Evolutionary conservation across 2,888 invertebrate species (phyloP).

Genomic region (Cryptops parisi): DNA sequence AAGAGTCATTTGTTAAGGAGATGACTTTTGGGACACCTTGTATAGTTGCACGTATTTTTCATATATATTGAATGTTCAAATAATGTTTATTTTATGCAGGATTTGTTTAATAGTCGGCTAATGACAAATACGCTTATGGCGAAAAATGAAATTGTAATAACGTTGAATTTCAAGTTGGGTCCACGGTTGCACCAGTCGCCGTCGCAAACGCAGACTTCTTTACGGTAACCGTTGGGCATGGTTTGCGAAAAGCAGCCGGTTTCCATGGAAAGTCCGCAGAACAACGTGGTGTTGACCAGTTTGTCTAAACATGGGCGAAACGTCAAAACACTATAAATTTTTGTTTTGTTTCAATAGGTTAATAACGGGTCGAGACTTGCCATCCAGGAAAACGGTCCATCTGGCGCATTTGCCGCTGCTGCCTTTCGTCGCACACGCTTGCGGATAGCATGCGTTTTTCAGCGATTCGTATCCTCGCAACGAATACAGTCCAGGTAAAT

Average conservation of each 20-base stretch:
- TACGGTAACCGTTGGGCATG: not conserved
- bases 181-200: conserved; percentile 8
- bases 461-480: not conserved
- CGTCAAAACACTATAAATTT: too few relatives aligned
- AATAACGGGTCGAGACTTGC: too few relatives aligned
- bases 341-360: too few relatives aligned
- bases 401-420: not conserved
- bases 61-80: too few relatives aligned
- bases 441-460: conserved; percentile 1
- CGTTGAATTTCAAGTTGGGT: not conserved
- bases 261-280: conserved; percentile 6
- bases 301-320: too few relatives aligned
- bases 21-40: too few relatives aligned
- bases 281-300: conserved; percentile 5
- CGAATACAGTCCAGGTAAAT: not conserved
- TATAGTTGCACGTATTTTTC: too few relatives aligned
- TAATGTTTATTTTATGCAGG: not conserved
- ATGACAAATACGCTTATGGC: too few relatives aligned
- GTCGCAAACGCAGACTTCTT: conserved; percentile 9
- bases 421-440: conserved; percentile 1
- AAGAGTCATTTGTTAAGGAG: too few relatives aligned
- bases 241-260: conserved; percentile 5
- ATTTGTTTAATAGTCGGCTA: not conserved
- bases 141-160: not conserved
- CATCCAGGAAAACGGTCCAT: conserved; percentile 5